phyloP scores from a whole-genome alignment of 2,797 vertebrate genomes.

The Poecile montanus region DNA sequence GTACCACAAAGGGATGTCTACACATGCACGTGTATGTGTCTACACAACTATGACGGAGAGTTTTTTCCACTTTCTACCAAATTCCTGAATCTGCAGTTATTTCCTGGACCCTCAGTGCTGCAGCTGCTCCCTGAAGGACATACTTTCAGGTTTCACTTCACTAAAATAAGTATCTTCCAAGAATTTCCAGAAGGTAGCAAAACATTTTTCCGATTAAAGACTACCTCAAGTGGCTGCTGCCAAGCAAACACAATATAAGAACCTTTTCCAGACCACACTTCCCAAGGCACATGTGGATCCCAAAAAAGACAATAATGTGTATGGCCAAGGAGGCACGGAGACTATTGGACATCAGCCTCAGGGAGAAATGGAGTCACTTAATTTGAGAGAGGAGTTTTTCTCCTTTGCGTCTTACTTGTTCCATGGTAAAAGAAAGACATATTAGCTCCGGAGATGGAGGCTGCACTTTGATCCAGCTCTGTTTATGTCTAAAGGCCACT shows the following conservation, averaged over 20 bases:
- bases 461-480: not conserved
- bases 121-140: not conserved
- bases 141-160: not conserved
- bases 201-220: not conserved
- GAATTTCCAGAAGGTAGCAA: not conserved
- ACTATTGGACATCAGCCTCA: not conserved
- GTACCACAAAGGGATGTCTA: too few species aligned
- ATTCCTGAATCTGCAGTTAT: not conserved
- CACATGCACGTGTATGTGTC: too few species aligned
- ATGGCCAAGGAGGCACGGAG: not conserved
- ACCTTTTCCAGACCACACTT: not conserved
- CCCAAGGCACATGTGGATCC: not conserved
- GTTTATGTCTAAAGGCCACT: not conserved
- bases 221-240: not conserved
- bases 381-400: not conserved
- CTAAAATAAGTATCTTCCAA: not conserved
- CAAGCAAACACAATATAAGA: not conserved
- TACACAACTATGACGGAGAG: not conserved
- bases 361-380: not conserved
- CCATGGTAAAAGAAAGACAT: not conserved
- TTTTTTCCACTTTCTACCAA: not conserved
- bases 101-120: not conserved
- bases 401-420: not conserved
- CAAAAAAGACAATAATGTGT: not conserved
- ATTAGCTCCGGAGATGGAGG: not conserved